Evolutionary conservation across 2,888 invertebrate species (phyloP).

Genomic region (Exocentrus adspersus): DNA sequence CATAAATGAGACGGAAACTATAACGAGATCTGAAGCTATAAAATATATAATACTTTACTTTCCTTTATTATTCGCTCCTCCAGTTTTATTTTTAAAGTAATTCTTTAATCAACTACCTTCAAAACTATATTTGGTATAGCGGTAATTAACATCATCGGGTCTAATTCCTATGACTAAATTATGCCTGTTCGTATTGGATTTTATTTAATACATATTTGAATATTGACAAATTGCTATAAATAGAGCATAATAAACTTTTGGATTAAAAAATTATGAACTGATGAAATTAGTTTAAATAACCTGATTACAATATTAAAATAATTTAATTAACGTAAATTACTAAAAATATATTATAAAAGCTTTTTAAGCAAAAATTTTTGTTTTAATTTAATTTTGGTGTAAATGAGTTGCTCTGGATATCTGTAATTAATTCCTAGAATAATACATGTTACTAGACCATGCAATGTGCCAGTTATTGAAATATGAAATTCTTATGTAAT

Average conservation of each 20-base stretch:
- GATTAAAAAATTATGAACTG: conserved; percentile 13
- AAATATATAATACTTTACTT: too few species aligned
- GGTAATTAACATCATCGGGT: too few species aligned
- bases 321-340: conserved; percentile 27
- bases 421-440: too few species aligned
- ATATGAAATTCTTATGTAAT: too few species aligned
- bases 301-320: conserved; percentile 28
- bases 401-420: background rate
- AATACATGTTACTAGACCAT: too few species aligned
- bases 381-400: background rate
- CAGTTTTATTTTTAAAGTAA: too few species aligned
- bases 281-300: conserved; percentile 26
- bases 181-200: background rate
- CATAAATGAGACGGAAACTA: too few species aligned
- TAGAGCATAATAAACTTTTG: conserved; percentile 6
- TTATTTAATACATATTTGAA: conserved; percentile 9
- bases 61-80: too few species aligned
- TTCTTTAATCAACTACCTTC: too few species aligned
- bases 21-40: too few species aligned
- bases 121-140: too few species aligned
- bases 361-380: conserved; percentile 7
- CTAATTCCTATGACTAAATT: background rate
- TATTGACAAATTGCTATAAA: conserved; percentile 3
- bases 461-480: too few species aligned
- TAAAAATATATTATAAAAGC: conserved; percentile 17